Percentiles rank a stretch among this genome's conserved stretches.
Conservation (phyloP, 2,797 vertebrate genomes). For the Lepilemur ruficaudatus region DNA sequence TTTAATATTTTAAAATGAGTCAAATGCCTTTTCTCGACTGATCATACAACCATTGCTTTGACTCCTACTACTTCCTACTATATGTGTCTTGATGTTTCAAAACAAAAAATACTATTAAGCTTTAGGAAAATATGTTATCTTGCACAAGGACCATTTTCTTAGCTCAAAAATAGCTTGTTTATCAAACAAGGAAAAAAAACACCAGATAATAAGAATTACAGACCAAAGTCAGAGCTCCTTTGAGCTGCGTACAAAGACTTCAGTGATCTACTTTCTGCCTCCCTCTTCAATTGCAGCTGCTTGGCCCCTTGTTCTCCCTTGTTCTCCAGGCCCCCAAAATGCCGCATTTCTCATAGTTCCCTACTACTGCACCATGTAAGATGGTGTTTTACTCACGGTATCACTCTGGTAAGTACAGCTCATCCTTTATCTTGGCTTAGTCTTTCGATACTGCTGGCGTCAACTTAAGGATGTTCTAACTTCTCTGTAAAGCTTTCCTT, state of each 20-base stretch:
- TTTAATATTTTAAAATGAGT: not conserved
- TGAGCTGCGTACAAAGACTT: not conserved
- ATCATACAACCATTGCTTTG: not conserved
- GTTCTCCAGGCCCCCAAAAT: fast-evolving
- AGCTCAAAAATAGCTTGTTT: not conserved
- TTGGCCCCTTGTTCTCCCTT: too few relatives aligned
- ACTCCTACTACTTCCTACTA: not conserved
- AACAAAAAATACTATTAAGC: not conserved
- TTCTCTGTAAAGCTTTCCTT: fast-evolving
- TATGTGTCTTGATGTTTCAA: not conserved
- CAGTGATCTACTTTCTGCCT: too few relatives aligned
- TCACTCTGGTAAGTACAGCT: fast-evolving
- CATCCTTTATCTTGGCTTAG: too few relatives aligned
- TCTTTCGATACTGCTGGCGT: not conserved
- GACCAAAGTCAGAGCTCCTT: not conserved
- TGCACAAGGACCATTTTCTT: not conserved
- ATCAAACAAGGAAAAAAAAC: not conserved
- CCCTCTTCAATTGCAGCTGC: fast-evolving
- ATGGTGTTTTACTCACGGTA: not conserved
- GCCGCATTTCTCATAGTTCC: too few relatives aligned
- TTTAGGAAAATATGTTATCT: not conserved
- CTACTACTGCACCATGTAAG: fast-evolving
- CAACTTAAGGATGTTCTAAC: not conserved
- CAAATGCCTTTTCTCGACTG: not conserved
- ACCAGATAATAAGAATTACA: not conserved